These are phyloP conservation scores for Rallus crepitans DNA, from an alignment of 2,797 vertebrate species.

Conservation along the genomic window DNA sequence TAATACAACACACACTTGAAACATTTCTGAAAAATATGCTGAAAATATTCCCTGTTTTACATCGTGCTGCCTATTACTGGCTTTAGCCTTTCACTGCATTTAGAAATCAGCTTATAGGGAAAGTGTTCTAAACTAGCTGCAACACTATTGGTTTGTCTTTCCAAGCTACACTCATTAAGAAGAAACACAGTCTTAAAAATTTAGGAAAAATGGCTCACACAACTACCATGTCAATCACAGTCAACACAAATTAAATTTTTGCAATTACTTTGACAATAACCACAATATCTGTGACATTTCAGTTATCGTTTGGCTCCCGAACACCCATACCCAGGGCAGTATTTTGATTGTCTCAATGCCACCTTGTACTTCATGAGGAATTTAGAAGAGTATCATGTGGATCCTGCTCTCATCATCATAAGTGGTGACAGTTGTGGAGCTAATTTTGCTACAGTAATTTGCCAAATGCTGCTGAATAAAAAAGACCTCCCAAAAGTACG, in stretches of 20 bases:
- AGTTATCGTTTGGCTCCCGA: slow-evolving; percentile 86
- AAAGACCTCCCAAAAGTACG: slow-evolving; percentile 82
- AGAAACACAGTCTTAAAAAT: background rate
- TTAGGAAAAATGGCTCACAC: background rate
- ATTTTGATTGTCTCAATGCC: slow-evolving; percentile 80
- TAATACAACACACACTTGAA: background rate
- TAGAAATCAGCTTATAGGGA: background rate
- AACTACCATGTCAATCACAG: background rate
- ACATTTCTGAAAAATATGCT: background rate
- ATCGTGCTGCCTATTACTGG: background rate
- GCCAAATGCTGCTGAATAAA: slow-evolving; percentile 75
- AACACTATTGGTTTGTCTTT: background rate
- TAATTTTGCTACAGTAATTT: slow-evolving; percentile 79
- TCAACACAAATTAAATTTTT: background rate
- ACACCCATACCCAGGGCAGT: slow-evolving; percentile 79
- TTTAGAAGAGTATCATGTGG: slow-evolving; percentile 82
- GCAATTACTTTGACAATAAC: background rate
- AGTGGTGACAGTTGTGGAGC: slow-evolving; percentile 87
- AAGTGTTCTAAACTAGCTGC: background rate
- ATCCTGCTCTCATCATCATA: slow-evolving; percentile 81
- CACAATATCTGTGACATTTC: background rate
- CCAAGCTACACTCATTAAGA: background rate
- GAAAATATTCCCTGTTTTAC: background rate
- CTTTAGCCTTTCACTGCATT: background rate
- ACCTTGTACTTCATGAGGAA: slow-evolving; percentile 85